A percentile compares a stretch with the other conserved stretches of the same genome.
These are phyloP conservation scores for Rhinopomastus cyanomelas DNA, from an alignment of 2,113 vertebrate species.

Conservation along the genomic window DNA sequence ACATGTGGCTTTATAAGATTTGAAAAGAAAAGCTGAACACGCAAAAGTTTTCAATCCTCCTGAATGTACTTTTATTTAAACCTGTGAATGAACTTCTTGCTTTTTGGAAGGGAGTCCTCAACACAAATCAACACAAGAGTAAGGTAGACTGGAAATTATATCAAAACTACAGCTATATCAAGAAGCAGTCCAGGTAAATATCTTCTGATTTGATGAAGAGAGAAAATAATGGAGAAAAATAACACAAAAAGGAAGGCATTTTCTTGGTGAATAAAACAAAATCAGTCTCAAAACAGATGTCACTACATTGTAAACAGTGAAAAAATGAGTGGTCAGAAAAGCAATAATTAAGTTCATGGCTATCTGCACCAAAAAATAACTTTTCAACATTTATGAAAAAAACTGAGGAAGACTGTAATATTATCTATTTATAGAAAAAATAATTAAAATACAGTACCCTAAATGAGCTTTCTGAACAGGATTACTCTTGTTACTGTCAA, in stretches of 20 bases:
- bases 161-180: background rate
- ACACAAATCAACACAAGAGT: background rate
- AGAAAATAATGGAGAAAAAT: background rate
- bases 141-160: background rate
- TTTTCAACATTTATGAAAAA: background rate
- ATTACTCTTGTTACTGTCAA: background rate
- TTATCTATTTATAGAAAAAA: background rate
- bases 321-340: slow-evolving; percentile 15
- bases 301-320: background rate
- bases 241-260: background rate
- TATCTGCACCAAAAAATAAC: background rate
- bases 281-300: background rate
- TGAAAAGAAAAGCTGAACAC: slow-evolving; percentile 5
- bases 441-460: background rate
- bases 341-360: background rate
- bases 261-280: background rate
- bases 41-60: background rate
- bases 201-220: background rate
- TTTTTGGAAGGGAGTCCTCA: background rate
- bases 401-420: background rate
- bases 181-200: background rate
- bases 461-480: background rate
- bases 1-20: background rate
- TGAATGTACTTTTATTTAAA: background rate
- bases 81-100: background rate